Percentiles rank a stretch among this genome's conserved stretches.
These are phyloP conservation scores for Latrodectus geometricus DNA, from an alignment of 1,140 invertebrate species.

Conservation along the genomic window DNA sequence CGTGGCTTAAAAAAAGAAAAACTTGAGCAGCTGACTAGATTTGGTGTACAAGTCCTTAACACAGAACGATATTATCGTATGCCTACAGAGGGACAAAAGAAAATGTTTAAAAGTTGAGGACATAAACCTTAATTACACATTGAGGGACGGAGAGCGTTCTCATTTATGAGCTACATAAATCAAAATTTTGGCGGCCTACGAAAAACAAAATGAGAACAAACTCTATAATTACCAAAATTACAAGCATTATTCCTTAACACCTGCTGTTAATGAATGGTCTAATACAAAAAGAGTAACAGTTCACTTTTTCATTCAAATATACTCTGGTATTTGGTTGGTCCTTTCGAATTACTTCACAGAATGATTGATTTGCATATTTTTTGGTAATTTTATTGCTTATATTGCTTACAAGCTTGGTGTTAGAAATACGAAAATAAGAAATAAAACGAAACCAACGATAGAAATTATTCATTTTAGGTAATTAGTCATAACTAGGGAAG, in stretches of 20 bases:
- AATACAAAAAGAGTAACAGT: constrained; percentile 22
- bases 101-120: constrained; percentile 38
- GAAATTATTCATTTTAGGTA: too few relatives aligned
- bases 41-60: neutral
- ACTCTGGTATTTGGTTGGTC: neutral
- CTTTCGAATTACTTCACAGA: neutral
- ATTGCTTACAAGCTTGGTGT: too few relatives aligned
- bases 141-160: constrained; percentile 8
- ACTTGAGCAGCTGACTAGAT: neutral
- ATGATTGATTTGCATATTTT: constrained; percentile 44
- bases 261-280: constrained; percentile 42
- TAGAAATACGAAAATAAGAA: too few relatives aligned
- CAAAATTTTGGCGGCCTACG: constrained; percentile 18
- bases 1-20: neutral
- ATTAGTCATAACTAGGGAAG: too few relatives aligned
- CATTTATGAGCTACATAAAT: constrained; percentile 40
- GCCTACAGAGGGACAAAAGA: constrained; percentile 1
- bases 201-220: constrained; percentile 26
- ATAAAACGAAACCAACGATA: too few relatives aligned
- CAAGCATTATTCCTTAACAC: constrained; percentile 42
- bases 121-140: constrained; percentile 42
- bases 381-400: neutral
- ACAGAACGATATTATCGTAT: constrained; percentile 35
- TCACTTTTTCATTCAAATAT: constrained; percentile 2
- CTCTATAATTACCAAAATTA: constrained; percentile 33